These are phyloP conservation scores for Geothlypis trichas DNA, from an alignment of 2,113 vertebrate species.

Conservation along the genomic window DNA sequence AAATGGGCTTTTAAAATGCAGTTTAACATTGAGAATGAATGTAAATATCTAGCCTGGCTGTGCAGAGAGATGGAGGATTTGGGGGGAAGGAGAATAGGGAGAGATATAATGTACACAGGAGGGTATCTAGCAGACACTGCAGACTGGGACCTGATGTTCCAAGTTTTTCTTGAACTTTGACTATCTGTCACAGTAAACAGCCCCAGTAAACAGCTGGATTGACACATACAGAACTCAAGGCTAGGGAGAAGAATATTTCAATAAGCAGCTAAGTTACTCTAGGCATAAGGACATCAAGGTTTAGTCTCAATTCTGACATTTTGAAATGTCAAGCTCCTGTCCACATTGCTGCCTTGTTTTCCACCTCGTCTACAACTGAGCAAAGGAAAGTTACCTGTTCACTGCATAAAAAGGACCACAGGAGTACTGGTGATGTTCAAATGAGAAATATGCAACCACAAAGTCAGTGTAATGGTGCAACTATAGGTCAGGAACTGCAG, in stretches of 20 bases:
- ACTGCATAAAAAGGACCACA: background rate
- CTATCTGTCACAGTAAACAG: slow-evolving; percentile 36
- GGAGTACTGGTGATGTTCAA: background rate
- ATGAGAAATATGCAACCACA: background rate
- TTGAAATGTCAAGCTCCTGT: slow-evolving; percentile 37
- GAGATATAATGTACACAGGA: background rate
- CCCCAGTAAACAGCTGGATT: slow-evolving; percentile 37
- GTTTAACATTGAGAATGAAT: background rate
- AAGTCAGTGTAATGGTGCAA: background rate
- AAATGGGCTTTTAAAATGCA: background rate
- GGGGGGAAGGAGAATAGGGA: background rate
- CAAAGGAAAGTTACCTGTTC: background rate
- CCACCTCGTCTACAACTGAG: background rate
- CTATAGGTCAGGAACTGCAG: background rate
- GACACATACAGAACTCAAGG: slow-evolving; percentile 11
- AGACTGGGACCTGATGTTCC: background rate
- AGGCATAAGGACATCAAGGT: background rate
- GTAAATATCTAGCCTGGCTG: background rate
- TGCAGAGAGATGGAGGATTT: background rate
- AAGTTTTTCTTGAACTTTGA: background rate
- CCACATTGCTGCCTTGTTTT: background rate
- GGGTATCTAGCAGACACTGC: background rate
- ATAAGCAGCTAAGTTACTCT: slow-evolving; percentile 19
- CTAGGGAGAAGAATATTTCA: background rate
- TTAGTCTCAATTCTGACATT: slow-evolving; percentile 43